Conservation (phyloP, 2,888 invertebrate species). For the Thelaira solivaga region DNA sequence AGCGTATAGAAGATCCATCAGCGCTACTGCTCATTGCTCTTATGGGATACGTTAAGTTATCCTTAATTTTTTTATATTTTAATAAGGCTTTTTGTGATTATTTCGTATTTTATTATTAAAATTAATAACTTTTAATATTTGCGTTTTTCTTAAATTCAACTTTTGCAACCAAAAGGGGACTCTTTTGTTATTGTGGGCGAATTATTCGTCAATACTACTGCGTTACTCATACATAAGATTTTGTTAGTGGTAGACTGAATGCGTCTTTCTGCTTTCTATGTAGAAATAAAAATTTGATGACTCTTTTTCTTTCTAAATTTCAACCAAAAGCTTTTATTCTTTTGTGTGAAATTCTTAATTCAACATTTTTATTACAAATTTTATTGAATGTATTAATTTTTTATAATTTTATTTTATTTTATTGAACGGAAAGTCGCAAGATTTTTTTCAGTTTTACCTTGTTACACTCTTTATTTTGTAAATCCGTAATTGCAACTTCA, state of each 20-base stretch:
- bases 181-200: constrained; percentile 61
- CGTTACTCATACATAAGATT: constrained; percentile 48
- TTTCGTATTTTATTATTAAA: constrained; percentile 27
- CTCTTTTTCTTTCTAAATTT: constrained; percentile 28
- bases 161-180: constrained; percentile 40
- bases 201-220: constrained; percentile 48
- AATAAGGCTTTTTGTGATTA: constrained; percentile 44
- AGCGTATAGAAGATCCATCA: constrained; percentile 83
- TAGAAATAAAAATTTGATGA: constrained; percentile 34
- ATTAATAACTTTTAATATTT: no score
- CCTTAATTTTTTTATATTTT: constrained; percentile 2
- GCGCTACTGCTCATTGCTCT: constrained; percentile 68
- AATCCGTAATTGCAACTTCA: constrained; percentile 40
- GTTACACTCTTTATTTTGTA: constrained; percentile 53
- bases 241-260: constrained; percentile 56
- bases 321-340: constrained; percentile 31
- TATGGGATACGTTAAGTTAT: not conserved
- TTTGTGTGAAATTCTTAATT: constrained; percentile 32
- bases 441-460: constrained; percentile 41
- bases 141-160: constrained; percentile 4
- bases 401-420: constrained; percentile 32
- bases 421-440: constrained; percentile 45
- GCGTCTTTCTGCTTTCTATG: constrained; percentile 53
- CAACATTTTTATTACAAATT: constrained; percentile 30
- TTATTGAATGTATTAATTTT: constrained; percentile 9